phyloP scores from a whole-genome alignment of 2,113 vertebrate species.

The Clarias batrachus region DNA sequence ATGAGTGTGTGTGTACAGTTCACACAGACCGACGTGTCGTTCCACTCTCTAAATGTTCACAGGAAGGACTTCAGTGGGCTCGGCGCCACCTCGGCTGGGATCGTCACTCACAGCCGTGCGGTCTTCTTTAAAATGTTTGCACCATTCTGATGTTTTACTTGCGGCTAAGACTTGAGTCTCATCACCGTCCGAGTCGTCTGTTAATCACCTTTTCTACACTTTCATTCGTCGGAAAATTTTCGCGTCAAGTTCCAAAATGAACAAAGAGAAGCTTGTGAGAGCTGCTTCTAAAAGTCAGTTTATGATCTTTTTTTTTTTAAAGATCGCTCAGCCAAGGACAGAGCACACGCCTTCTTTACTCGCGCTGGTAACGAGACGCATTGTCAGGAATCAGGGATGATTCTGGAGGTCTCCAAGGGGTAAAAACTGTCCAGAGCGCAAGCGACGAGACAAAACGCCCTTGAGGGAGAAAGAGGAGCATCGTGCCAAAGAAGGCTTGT shows the following conservation, averaged over 20 bases:
- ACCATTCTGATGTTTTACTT: no score
- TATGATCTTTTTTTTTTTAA: background rate
- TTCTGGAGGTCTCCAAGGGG: background rate
- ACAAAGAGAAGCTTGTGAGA: background rate
- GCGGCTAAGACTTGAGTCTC: no score
- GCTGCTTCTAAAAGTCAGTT: background rate
- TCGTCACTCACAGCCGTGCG: no score
- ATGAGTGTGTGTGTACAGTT: no score
- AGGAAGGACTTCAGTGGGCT: no score
- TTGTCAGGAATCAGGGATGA: background rate
- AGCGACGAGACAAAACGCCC: background rate
- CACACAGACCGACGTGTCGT: no score
- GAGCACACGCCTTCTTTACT: background rate
- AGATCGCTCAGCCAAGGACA: background rate
- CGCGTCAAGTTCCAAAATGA: background rate
- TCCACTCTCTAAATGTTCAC: no score
- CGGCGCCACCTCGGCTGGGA: no score
- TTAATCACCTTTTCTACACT: no score
- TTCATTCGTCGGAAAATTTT: no score
- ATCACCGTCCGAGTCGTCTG: no score
- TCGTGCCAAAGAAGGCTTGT: background rate
- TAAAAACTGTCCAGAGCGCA: background rate
- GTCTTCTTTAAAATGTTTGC: no score
- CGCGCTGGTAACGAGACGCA: background rate
- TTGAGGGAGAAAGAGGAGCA: background rate